Evolutionary conservation across 30 jellyfish, hydroid and myxozoan species (phyloP), one percentile per base, ranked within the genome.

Genomic region (Hydractinia echinata): DNA sequence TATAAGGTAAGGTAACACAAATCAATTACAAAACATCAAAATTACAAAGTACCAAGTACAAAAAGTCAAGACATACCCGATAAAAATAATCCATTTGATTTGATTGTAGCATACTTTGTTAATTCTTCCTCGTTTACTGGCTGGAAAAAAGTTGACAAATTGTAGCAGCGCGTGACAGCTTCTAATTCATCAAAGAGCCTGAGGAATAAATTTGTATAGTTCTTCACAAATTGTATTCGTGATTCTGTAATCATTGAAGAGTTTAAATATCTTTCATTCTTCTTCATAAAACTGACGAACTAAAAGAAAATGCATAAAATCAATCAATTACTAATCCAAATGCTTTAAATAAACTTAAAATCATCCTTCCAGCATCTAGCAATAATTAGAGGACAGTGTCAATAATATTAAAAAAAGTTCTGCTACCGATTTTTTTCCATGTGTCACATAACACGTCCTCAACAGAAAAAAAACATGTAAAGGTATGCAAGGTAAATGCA

Each of bases 81-180:
- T n/a, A 88, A 81, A 64, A 88, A 88, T n/a, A 83, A 51, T 4
- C 88, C 88, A 52, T 88, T 62, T n/a, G 76, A 86, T 79, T 82
- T 89, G 9, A 30, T 30, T 30, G 89, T 84, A 44, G 96, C 96
- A 52, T 83, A 19, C 60, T 72, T 83, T 9, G 84, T 90, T 53
- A 88, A 48, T 7, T 86, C 84, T 53, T 79, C 86, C 55, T 88
- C 96, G n/a, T 73, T 66, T 6, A 84, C 85, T 18, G 91, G 84
- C 61, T 64, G 86, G 69, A 88, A 88, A 85, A 72, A 83, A 73
- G 73, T 72, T 3, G 95, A 19, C 6, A 84, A 72, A 50, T 88
- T 85, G 72, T 84, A 89, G 77, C 96, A 89, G 14, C 80, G 85
- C 10, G 81, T 67, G 5, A 85, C 82, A 77, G 73, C 81, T 49